phyloP scores from a whole-genome alignment of 2,113 vertebrate species.

The Sigmodon hispidus region DNA sequence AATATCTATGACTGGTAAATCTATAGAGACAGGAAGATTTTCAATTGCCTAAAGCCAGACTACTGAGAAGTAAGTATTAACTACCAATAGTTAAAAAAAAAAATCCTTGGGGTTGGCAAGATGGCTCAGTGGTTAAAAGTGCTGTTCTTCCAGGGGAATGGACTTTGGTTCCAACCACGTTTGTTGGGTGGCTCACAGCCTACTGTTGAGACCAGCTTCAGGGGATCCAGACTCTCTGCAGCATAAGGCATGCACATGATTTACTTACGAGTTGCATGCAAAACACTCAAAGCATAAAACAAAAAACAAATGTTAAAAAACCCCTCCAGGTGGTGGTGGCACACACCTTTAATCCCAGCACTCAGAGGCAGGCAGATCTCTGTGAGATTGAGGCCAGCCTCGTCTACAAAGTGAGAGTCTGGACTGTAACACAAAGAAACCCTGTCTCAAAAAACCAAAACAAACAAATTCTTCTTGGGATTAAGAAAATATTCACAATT shows the following conservation, averaged over 20 bases:
- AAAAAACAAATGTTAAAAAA: background rate
- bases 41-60: background rate
- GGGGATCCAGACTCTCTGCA: background rate
- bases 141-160: background rate
- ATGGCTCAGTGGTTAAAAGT: background rate
- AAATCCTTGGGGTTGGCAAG: background rate
- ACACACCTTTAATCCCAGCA: background rate
- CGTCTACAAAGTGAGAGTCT: background rate
- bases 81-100: background rate
- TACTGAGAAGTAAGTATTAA: background rate
- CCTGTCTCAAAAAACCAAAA: background rate
- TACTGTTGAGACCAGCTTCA: background rate
- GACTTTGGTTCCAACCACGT: background rate
- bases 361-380: background rate
- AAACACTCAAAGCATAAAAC: background rate
- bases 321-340: background rate
- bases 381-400: background rate
- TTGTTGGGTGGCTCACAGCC: no score
- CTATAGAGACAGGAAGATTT: background rate
- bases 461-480: background rate
- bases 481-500: background rate
- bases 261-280: background rate
- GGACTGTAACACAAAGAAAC: background rate
- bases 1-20: background rate
- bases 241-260: no score